These are phyloP conservation scores for Holocentrus rufus DNA, from an alignment of 2,797 vertebrate species.

Conservation along the genomic window DNA sequence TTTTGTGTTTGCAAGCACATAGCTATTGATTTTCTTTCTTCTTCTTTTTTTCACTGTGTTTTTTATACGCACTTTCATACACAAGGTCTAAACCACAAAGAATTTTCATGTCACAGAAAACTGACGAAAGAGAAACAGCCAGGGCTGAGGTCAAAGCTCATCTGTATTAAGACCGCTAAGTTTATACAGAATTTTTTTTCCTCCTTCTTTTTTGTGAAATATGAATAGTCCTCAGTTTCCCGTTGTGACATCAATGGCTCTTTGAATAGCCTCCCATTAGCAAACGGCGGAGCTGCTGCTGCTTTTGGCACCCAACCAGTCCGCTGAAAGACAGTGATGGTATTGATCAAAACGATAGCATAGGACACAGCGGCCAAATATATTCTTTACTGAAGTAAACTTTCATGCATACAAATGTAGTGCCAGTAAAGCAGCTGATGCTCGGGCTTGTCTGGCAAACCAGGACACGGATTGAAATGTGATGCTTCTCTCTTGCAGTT, in stretches of 20 bases:
- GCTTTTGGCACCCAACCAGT: slow-evolving; percentile 52
- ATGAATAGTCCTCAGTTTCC: slow-evolving; percentile 52
- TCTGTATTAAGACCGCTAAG: slow-evolving; percentile 28
- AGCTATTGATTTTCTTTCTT: neutral
- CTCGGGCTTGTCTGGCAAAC: neutral
- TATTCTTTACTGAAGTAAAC: slow-evolving; percentile 27
- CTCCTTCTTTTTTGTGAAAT: slow-evolving; percentile 5
- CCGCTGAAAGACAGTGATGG: slow-evolving; percentile 48
- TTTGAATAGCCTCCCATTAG: slow-evolving; percentile 58
- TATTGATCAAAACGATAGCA: slow-evolving; percentile 60
- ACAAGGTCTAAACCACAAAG: neutral
- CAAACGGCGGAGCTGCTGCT: slow-evolving; percentile 50
- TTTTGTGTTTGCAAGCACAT: neutral
- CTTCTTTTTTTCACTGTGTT: neutral
- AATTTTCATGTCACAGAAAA: neutral
- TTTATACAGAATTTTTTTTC: slow-evolving; percentile 30
- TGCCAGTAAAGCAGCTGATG: slow-evolving; percentile 3
- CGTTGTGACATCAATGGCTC: slow-evolving; percentile 61
- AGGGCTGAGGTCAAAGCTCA: slow-evolving; percentile 30
- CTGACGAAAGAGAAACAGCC: neutral
- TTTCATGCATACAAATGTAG: slow-evolving; percentile 13
- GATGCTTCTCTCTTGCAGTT: slow-evolving; percentile 82
- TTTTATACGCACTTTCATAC: neutral
- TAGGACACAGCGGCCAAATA: slow-evolving; percentile 31
- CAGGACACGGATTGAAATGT: slow-evolving; percentile 5